phyloP scores from a whole-genome alignment of 2,888 invertebrate species.

The Tromatobia lineatoria region DNA sequence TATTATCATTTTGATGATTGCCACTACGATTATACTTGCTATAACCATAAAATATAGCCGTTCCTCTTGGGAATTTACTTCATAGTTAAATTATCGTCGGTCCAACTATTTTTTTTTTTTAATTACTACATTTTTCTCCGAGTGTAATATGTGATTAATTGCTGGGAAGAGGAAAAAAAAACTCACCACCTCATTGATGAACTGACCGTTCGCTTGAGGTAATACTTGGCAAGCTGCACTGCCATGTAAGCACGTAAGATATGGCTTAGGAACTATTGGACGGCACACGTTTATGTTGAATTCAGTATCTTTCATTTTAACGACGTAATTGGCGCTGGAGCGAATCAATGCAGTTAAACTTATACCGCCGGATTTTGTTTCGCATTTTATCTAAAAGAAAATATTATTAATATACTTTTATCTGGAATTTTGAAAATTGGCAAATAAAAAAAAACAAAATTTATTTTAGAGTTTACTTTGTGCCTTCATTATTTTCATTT shows the following conservation, averaged over 20 bases:
- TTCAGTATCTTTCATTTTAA: constrained; percentile 74
- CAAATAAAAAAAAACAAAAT: too few relatives aligned
- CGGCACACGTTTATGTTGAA: constrained; percentile 81
- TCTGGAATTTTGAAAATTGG: background rate
- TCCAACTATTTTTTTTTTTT: too few relatives aligned
- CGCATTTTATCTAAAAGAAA: constrained; percentile 74
- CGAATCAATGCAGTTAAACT: constrained; percentile 75
- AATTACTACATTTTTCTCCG: too few relatives aligned
- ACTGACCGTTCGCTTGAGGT: constrained; percentile 70
- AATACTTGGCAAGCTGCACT: constrained; percentile 77
- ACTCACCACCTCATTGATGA: constrained; percentile 77
- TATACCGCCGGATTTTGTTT: constrained; percentile 73
- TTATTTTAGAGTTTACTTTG: too few relatives aligned
- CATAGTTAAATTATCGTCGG: too few relatives aligned
- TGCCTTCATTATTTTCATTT: too few relatives aligned
- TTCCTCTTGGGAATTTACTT: too few relatives aligned
- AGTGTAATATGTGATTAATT: too few relatives aligned
- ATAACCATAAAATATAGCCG: too few relatives aligned
- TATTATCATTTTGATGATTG: too few relatives aligned
- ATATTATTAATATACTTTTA: constrained; percentile 3
- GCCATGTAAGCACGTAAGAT: constrained; percentile 77
- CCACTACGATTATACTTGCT: too few relatives aligned
- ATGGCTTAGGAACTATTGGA: constrained; percentile 74
- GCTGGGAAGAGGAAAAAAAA: constrained; percentile 18
- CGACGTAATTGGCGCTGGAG: constrained; percentile 75